These are phyloP conservation scores for Catharus bicknelli DNA, from an alignment of 2,113 vertebrate species.

Conservation along the genomic window DNA sequence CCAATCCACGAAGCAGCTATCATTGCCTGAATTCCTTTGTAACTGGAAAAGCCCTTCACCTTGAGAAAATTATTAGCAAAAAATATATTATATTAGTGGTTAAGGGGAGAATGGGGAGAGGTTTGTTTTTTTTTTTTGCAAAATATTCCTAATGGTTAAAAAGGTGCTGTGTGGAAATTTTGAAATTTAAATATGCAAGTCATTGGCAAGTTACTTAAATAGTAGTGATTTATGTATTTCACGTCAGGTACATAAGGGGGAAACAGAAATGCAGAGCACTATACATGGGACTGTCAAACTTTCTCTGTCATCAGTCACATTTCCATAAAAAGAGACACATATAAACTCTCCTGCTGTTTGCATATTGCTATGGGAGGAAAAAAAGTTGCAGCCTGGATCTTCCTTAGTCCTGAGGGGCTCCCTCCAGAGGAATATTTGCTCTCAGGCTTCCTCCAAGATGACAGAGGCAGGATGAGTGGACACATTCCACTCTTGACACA, in stretches of 20 bases:
- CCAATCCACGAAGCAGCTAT: not conserved
- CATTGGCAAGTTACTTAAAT: not conserved
- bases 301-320: not conserved
- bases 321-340: not conserved
- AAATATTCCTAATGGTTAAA: not conserved
- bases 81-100: not conserved
- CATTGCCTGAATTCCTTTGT: not conserved
- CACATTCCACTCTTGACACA: not conserved
- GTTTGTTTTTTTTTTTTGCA: not conserved
- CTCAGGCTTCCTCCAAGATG: not conserved
- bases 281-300: not conserved
- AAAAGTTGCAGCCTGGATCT: slow-evolving; percentile 45
- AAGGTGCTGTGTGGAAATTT: not conserved
- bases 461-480: slow-evolving; percentile 31
- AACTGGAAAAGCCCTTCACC: not conserved
- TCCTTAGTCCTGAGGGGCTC: slow-evolving; percentile 12
- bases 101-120: not conserved
- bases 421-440: slow-evolving; percentile 42
- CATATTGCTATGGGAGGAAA: not conserved
- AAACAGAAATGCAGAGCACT: not conserved
- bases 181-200: not conserved
- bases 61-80: not conserved
- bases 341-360: slow-evolving; percentile 1
- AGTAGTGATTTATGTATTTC: not conserved
- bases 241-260: not conserved